Evolutionary conservation across 1,140 invertebrate genomes (phyloP).

Genomic region (Monomorium pharaonis): DNA sequence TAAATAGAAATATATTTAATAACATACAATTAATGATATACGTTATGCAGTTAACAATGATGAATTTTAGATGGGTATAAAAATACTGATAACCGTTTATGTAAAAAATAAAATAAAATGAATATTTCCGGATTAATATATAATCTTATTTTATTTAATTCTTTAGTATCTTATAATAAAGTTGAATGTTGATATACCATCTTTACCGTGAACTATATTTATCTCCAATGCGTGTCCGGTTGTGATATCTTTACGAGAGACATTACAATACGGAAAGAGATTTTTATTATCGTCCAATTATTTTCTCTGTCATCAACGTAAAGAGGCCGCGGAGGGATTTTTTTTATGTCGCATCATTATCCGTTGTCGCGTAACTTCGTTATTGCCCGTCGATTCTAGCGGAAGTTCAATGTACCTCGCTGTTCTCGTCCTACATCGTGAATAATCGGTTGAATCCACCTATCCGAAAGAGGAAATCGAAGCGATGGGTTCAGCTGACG

Average conservation of each 20-base stretch:
- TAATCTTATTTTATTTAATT: not conserved
- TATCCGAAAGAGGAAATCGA: constrained; percentile 42
- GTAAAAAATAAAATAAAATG: too few species aligned
- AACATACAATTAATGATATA: too few species aligned
- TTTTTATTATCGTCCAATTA: constrained; percentile 5
- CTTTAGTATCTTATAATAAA: not conserved
- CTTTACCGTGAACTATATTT: not conserved
- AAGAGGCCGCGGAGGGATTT: not conserved
- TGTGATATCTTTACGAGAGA: not conserved
- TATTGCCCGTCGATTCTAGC: not conserved
- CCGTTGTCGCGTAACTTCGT: not conserved
- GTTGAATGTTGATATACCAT: not conserved
- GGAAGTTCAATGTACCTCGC: constrained; percentile 23
- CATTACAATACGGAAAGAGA: not conserved
- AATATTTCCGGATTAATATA: too few species aligned
- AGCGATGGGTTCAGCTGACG: constrained; percentile 50
- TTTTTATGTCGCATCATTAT: constrained; percentile 4
- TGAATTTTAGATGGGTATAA: too few species aligned
- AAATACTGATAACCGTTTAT: too few species aligned
- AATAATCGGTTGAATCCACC: constrained; percentile 66
- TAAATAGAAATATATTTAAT: too few species aligned
- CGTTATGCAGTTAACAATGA: too few species aligned
- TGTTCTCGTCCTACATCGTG: constrained; percentile 7
- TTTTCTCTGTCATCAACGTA: not conserved
- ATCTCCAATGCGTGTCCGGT: not conserved